These are phyloP conservation scores for Lynx canadensis DNA, from an alignment of 2,113 vertebrate species.

Conservation along the genomic window DNA sequence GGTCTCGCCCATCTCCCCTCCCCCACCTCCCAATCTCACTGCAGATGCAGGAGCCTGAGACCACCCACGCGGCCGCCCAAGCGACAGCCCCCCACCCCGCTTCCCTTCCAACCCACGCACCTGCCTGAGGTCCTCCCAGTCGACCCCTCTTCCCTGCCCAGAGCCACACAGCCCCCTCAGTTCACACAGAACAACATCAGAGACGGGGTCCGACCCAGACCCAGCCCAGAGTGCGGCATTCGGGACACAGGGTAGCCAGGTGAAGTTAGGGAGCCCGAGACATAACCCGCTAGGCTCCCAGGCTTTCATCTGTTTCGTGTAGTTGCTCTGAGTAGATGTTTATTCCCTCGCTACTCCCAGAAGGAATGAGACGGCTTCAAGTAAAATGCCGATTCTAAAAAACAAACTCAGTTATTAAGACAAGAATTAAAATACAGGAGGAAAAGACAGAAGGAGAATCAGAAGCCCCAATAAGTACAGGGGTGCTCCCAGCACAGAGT, in stretches of 20 bases:
- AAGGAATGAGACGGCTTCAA: background rate
- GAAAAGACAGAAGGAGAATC: background rate
- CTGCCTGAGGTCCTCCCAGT: background rate
- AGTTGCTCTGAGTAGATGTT: background rate
- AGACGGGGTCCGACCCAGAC: no score
- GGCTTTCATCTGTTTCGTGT: no score
- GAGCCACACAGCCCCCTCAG: background rate
- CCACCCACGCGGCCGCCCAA: background rate
- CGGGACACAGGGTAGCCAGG: background rate
- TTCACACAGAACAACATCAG: background rate
- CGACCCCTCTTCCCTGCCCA: background rate
- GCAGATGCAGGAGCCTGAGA: background rate
- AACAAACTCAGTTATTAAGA: background rate
- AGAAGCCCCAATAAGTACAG: background rate
- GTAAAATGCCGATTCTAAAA: background rate
- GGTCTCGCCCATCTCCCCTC: background rate
- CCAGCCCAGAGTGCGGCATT: background rate
- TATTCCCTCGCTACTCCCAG: background rate
- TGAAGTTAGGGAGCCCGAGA: background rate
- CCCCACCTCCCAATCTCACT: background rate
- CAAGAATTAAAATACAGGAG: background rate
- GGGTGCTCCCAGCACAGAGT: background rate
- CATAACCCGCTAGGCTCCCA: accelerated
- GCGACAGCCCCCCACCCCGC: background rate
- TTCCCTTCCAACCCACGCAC: background rate